Conservation (phyloP, 1,140 invertebrate genomes). For the Holcopasites calliopsidis region DNA sequence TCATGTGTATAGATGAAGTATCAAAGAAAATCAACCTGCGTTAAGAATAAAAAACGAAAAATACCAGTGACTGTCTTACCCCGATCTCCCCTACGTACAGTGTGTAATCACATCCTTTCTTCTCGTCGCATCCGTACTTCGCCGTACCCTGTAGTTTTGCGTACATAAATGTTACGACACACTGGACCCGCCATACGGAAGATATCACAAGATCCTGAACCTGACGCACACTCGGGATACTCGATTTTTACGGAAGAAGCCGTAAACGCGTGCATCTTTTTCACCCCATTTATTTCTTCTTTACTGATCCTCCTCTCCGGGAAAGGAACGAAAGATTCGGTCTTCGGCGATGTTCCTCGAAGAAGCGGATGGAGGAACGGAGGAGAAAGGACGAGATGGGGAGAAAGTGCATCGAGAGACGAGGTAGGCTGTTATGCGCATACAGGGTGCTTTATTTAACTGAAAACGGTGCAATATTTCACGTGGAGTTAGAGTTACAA, state of each 20-base stretch:
- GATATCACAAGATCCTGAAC: background rate
- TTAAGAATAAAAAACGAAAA: no score
- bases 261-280: background rate
- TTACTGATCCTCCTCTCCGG: background rate
- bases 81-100: no score
- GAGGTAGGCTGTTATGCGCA: background rate
- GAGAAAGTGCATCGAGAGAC: background rate
- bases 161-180: slow-evolving; percentile 19
- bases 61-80: no score
- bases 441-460: no score
- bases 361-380: slow-evolving; percentile 1
- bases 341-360: background rate
- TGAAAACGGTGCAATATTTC: no score
- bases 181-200: slow-evolving; percentile 32
- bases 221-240: background rate
- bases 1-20: no score
- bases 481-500: no score
- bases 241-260: slow-evolving; percentile 63
- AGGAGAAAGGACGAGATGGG: background rate
- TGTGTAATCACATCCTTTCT: slow-evolving; percentile 52
- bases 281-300: slow-evolving; percentile 19
- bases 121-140: slow-evolving; percentile 33
- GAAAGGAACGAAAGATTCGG: background rate
- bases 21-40: no score
- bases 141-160: slow-evolving; percentile 53